Evolutionary conservation across 1,140 invertebrate species (phyloP).

Genomic region (Agrypnia vestita): DNA sequence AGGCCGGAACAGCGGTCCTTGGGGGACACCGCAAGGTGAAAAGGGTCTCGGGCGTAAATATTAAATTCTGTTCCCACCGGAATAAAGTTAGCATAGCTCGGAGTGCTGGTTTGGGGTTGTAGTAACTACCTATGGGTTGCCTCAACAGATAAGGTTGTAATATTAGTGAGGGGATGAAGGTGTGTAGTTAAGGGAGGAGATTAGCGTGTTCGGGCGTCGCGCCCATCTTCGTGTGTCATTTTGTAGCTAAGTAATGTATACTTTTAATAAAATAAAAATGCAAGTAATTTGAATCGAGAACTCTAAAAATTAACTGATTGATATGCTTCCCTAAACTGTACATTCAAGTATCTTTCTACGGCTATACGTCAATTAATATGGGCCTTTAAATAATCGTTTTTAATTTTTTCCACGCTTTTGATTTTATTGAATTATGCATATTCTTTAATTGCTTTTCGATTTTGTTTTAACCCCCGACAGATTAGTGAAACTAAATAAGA

Average conservation of each 20-base stretch:
- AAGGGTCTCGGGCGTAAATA: conserved; percentile 26
- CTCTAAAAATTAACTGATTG: too few relatives aligned
- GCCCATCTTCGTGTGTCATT: not conserved
- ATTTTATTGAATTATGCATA: too few relatives aligned
- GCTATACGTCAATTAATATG: too few relatives aligned
- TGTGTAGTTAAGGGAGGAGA: conserved; percentile 4
- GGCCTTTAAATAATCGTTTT: too few relatives aligned
- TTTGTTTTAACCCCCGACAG: too few relatives aligned
- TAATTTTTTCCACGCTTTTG: too few relatives aligned
- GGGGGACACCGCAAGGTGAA: conserved; percentile 9
- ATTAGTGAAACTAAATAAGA: too few relatives aligned
- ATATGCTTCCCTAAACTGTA: too few relatives aligned
- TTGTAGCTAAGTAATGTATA: not conserved
- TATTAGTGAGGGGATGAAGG: conserved; percentile 17
- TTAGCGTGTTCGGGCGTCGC: conserved; percentile 7
- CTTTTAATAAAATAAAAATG: too few relatives aligned
- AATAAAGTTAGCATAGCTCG: conserved; percentile 22
- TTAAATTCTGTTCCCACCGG: conserved; percentile 26
- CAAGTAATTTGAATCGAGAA: too few relatives aligned
- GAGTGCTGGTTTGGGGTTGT: not conserved
- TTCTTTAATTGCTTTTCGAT: too few relatives aligned
- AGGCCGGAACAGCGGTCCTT: conserved; percentile 36
- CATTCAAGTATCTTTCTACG: too few relatives aligned
- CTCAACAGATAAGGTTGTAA: conserved; percentile 28
- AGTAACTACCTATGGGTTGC: conserved; percentile 19